These are phyloP conservation scores for Anoplius nigerrimus DNA, from an alignment of 2,888 invertebrate species.

Conservation along the genomic window DNA sequence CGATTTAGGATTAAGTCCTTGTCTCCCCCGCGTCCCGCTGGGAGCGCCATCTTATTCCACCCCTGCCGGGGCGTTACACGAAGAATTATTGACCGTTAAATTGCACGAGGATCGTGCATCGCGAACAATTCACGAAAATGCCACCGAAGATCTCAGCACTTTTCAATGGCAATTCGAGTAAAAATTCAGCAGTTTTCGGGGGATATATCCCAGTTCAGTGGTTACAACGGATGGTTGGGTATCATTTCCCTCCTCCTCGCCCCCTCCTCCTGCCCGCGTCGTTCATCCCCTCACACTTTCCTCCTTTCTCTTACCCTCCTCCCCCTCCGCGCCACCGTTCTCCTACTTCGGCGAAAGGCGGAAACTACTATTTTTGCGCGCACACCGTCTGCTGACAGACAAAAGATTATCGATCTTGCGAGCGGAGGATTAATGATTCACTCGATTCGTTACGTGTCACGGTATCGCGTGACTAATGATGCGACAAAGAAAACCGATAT, in stretches of 20 bases:
- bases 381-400: conserved; percentile 33
- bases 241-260: too few relatives aligned
- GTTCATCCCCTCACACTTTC: too few relatives aligned
- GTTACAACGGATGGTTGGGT: not conserved
- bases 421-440: conserved; percentile 63
- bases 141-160: conserved; percentile 16
- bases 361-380: conserved; percentile 44
- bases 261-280: too few relatives aligned
- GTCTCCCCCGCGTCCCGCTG: conserved; percentile 36
- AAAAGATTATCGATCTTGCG: conserved; percentile 50
- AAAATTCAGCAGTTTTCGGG: conserved; percentile 41
- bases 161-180: conserved; percentile 30
- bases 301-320: not conserved
- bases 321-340: too few relatives aligned
- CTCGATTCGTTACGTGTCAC: conserved; percentile 62
- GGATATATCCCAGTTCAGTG: too few relatives aligned
- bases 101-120: conserved; percentile 9
- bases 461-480: conserved; percentile 63
- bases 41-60: conserved; percentile 20
- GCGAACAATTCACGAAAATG: conserved; percentile 11
- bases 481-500: conserved; percentile 47
- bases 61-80: conserved; percentile 9
- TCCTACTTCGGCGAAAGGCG: conserved; percentile 5
- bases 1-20: conserved; percentile 50
- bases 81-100: conserved; percentile 37